These are phyloP conservation scores for Drosophila mercatorum DNA, from an alignment of 2,888 invertebrate species.

Conservation along the genomic window DNA sequence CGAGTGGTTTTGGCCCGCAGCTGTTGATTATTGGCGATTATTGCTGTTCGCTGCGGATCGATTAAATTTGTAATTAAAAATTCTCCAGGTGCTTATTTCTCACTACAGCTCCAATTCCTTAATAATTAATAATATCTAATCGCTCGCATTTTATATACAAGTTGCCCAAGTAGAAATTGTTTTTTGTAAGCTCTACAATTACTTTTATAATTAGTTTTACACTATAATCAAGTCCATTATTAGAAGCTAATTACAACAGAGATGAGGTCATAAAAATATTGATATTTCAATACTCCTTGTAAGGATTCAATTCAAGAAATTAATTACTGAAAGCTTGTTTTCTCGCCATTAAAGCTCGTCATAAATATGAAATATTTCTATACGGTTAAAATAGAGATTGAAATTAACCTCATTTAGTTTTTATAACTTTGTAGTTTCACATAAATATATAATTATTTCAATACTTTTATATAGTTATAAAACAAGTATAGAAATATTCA, in stretches of 20 bases:
- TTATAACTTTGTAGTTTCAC: neutral
- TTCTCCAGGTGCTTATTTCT: neutral
- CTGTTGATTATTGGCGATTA: conserved; percentile 41
- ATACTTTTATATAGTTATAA: neutral
- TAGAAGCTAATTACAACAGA: neutral
- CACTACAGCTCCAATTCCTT: neutral
- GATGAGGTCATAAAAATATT: too few relatives aligned
- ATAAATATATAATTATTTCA: neutral
- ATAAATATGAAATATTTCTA: neutral
- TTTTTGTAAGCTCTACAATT: neutral
- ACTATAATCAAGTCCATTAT: too few relatives aligned
- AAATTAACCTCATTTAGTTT: too few relatives aligned
- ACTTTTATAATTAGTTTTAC: neutral
- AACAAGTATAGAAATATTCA: too few relatives aligned
- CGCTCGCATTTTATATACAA: neutral
- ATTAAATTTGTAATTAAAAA: conserved; percentile 39
- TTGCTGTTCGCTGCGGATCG: conserved; percentile 23
- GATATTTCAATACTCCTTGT: too few relatives aligned
- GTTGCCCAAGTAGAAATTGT: neutral
- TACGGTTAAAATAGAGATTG: too few relatives aligned
- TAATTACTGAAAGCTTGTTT: too few relatives aligned
- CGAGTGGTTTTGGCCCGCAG: conserved; percentile 25
- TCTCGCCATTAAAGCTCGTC: too few relatives aligned
- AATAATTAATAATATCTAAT: conserved; percentile 10
- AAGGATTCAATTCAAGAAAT: too few relatives aligned